Percentiles rank a stretch among this genome's conserved stretches.
phyloP scores from a whole-genome alignment of 64 coral and sea anemone species.

The Dendrophyllia cribrosa region DNA sequence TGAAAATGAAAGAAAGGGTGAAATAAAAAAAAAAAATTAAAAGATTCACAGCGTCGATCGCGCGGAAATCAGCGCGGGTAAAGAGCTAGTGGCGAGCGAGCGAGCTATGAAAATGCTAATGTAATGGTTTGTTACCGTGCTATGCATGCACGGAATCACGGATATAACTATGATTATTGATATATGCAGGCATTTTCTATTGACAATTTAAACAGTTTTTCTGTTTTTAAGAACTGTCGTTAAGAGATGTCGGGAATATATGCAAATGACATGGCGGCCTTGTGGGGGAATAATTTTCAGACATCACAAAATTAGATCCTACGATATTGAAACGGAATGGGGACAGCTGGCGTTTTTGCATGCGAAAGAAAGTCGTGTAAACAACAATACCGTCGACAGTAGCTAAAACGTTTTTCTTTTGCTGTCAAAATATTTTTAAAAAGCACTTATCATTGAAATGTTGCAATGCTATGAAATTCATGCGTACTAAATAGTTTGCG shows the following conservation, averaged over 20 bases:
- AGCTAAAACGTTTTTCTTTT: not conserved
- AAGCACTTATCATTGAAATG: not conserved
- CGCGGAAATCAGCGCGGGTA: not conserved
- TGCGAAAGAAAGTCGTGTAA: not conserved
- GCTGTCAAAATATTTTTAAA: not conserved
- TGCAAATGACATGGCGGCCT: constrained; percentile 31
- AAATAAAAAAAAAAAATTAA: too few species aligned
- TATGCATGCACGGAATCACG: not conserved
- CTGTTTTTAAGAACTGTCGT: constrained; percentile 3
- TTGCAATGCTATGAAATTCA: not conserved
- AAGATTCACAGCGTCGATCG: too few species aligned
- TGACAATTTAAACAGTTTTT: constrained; percentile 49
- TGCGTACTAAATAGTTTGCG: too few species aligned
- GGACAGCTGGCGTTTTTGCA: constrained; percentile 8
- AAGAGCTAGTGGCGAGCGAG: not conserved
- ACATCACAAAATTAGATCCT: constrained; percentile 61
- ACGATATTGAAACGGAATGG: constrained; percentile 37
- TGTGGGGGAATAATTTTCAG: constrained; percentile 56
- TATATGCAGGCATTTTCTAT: constrained; percentile 21
- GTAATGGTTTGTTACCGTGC: too few species aligned
- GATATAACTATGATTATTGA: not conserved
- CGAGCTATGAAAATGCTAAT: too few species aligned
- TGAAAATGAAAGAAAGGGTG: too few species aligned
- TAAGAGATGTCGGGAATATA: constrained; percentile 24
- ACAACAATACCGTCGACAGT: not conserved